Evolutionary conservation across 2,797 vertebrate species (phyloP).

Genomic region (Chloroceryle inda): DNA sequence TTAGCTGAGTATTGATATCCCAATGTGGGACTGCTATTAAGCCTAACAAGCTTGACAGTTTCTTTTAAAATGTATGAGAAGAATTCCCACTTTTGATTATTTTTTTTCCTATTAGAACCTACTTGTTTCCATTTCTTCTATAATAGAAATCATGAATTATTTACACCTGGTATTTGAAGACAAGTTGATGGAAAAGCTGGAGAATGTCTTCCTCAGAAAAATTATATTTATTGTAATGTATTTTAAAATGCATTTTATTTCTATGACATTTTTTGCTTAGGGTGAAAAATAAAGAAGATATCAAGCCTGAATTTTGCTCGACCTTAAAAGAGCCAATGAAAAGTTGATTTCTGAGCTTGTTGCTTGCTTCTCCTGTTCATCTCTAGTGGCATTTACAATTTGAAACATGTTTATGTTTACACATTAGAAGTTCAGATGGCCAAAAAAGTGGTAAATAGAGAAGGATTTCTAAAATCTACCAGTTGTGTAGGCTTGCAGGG

Average conservation of each 20-base stretch:
- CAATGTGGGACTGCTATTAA: background rate
- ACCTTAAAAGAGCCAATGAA: background rate
- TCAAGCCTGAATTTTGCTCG: background rate
- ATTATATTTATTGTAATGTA: background rate
- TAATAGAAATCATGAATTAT: slow-evolving; percentile 40
- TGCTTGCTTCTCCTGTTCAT: background rate
- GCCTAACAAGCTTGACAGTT: background rate
- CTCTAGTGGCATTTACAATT: background rate
- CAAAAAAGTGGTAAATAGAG: background rate
- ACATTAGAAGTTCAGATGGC: background rate
- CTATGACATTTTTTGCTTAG: background rate
- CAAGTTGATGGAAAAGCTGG: slow-evolving; percentile 3
- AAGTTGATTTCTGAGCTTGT: background rate
- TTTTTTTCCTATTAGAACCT: background rate
- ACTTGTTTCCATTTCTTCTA: slow-evolving; percentile 33
- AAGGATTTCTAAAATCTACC: background rate
- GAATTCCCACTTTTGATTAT: background rate
- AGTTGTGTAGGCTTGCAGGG: background rate
- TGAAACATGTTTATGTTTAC: background rate
- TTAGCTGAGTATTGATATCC: background rate
- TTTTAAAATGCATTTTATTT: background rate
- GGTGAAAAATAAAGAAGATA: background rate
- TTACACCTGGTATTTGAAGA: slow-evolving; percentile 26
- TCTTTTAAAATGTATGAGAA: slow-evolving; percentile 44
- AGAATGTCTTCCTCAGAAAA: slow-evolving; percentile 8